Evolutionary conservation across 1,140 invertebrate genomes (phyloP), one percentile per base, ranked within the genome.

Genomic region (Drosophila truncata): DNA sequence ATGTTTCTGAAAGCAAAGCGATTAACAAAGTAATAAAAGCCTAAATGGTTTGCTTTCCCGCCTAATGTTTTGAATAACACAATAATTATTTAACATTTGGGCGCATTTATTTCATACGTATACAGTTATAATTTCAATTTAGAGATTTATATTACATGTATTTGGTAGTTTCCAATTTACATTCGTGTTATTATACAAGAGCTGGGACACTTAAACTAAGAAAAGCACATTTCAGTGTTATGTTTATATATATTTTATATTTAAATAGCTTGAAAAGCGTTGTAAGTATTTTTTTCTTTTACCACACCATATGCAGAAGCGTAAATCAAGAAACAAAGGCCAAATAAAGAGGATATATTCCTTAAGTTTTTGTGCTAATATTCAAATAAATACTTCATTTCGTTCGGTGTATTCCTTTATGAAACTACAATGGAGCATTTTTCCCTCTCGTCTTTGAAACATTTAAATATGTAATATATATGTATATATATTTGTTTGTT

Each of bases 251-350:
- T 49, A 37, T 6, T 59, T 14, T 55, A 35, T 61, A 59, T 18
- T 23, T 33, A 35, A 65, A 35, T 65, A 31, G 31, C 25, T 57
- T 39, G n/a, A 3, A 27, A 33, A 47, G 52, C 50, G 11, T 63
- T 63, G 31, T 47, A 35, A 54, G 50, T 54, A 78, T 80, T 80
- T 83, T 80, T 80, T 83, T 73, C 82, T 88, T 87, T 86, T 90
- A 92, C 91, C 91, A 92, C 77, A 92, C 83, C 91, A 92, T 91
- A 91, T 92, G 83, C 83, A 82, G n/a, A 80, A 76, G 77, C 54
- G 59, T 41, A 25, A 62, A 74, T 63, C 61, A 66, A 72, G 55
- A 71, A 46, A 54, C 16, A 29, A 65, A 33, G 64, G 57, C 10
- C 8, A 37, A 59, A 60, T 65, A 58, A 54, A 35, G n/a, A 16